A percentile compares a stretch with the other conserved stretches of the same genome.
Conservation (phyloP, 1,140 invertebrate species). For the Polypedilum vanderplanki region DNA sequence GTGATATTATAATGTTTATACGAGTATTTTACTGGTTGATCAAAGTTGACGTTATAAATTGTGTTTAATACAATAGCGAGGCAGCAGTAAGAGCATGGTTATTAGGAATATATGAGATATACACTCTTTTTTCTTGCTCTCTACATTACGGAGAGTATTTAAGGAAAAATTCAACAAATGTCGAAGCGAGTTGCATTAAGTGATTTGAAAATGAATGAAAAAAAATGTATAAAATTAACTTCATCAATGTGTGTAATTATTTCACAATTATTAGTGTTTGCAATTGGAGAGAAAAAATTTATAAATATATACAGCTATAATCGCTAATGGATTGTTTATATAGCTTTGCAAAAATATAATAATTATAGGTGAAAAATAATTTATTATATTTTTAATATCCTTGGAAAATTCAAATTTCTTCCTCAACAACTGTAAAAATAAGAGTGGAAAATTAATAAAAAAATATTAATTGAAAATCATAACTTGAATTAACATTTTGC, state of each 20-base stretch:
- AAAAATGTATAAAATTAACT: neutral
- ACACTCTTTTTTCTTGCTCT: neutral
- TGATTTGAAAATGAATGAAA: neutral
- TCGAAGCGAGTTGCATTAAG: neutral
- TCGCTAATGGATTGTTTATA: too few species aligned
- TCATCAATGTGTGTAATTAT: slow-evolving; percentile 10
- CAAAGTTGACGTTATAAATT: slow-evolving; percentile 27
- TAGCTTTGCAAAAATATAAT: too few species aligned
- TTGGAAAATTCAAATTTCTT: too few species aligned
- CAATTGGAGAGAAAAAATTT: neutral
- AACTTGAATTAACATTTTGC: too few species aligned
- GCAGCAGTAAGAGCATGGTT: slow-evolving; percentile 9
- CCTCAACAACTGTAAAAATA: too few species aligned
- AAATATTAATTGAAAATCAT: too few species aligned
- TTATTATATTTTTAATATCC: too few species aligned
- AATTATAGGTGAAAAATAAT: too few species aligned
- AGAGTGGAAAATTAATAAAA: too few species aligned
- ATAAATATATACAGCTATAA: too few species aligned
- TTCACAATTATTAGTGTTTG: slow-evolving; percentile 19
- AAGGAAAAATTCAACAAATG: slow-evolving; percentile 2
- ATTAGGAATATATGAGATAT: slow-evolving; percentile 13
- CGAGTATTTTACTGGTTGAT: slow-evolving; percentile 29
- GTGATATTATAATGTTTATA: slow-evolving; percentile 28
- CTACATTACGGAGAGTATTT: neutral
- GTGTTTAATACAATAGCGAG: slow-evolving; percentile 21